Percentiles rank a stretch among this genome's conserved stretches.
These are phyloP conservation scores for Bambusicola thoracicus DNA, from an alignment of 2,113 vertebrate species.

Conservation along the genomic window DNA sequence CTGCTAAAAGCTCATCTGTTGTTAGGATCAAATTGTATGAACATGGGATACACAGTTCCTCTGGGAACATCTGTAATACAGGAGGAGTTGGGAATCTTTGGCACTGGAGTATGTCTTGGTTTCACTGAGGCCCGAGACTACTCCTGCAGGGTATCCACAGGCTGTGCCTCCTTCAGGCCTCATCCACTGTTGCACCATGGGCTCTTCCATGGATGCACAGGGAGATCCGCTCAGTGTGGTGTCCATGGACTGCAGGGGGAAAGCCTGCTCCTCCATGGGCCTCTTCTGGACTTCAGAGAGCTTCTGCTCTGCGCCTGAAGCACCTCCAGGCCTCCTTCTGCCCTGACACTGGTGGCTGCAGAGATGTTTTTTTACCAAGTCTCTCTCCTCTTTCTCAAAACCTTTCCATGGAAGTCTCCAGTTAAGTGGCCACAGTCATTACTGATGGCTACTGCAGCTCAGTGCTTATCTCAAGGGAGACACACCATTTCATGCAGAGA, in stretches of 20 bases:
- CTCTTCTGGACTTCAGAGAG: too few species aligned
- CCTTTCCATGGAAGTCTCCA: not conserved
- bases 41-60: not conserved
- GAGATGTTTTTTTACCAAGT: not conserved
- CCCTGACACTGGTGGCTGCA: too few species aligned
- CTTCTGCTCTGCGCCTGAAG: too few species aligned
- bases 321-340: too few species aligned
- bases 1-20: not conserved
- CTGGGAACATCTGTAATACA: not conserved
- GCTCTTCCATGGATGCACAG: not conserved
- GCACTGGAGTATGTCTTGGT: not conserved
- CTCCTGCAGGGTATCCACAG: not conserved
- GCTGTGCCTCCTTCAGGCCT: not conserved
- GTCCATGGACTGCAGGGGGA: too few species aligned
- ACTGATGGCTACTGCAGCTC: not conserved
- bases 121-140: not conserved
- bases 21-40: not conserved
- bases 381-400: not conserved
- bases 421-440: not conserved
- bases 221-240: too few species aligned
- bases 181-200: not conserved
- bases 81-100: not conserved
- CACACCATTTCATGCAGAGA: not conserved
- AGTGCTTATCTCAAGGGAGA: accelerated
- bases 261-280: too few species aligned